Conservation (phyloP, 2,888 invertebrate genomes). For the Thecocarcelia acutangulata region DNA sequence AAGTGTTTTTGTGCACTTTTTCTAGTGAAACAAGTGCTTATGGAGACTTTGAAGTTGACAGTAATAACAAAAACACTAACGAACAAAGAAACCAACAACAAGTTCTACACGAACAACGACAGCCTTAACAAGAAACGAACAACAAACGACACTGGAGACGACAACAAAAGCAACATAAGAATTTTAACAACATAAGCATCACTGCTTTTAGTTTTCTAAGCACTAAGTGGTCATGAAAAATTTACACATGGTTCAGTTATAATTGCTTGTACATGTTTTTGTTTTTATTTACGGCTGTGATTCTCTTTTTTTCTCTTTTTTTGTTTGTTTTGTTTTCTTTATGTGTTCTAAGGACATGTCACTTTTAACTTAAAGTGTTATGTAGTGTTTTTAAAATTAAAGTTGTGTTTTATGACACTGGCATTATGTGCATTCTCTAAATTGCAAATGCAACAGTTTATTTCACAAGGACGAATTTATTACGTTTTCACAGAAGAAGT, state of each 20-base stretch:
- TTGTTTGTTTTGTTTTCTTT: too few relatives aligned
- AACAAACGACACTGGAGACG: not conserved
- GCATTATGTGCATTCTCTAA: constrained; percentile 1
- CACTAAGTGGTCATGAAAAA: constrained; percentile 65
- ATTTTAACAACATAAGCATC: constrained; percentile 35
- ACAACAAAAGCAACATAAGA: constrained; percentile 30
- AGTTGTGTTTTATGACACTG: constrained; percentile 42
- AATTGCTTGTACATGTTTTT: constrained; percentile 64
- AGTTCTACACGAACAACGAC: constrained; percentile 1
- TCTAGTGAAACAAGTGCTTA: constrained; percentile 39
- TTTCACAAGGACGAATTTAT: constrained; percentile 13
- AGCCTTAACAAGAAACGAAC: constrained; percentile 14
- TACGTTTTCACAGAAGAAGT: too few relatives aligned
- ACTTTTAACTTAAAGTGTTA: constrained; percentile 45
- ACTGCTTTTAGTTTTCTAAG: constrained; percentile 40
- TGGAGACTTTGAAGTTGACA: constrained; percentile 63
- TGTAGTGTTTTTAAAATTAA: constrained; percentile 46
- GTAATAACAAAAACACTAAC: constrained; percentile 62
- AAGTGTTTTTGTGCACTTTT: constrained; percentile 17
- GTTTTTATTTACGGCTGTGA: constrained; percentile 39
- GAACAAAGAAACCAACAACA: constrained; percentile 43
- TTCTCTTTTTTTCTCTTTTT: too few relatives aligned
- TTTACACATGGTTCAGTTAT: constrained; percentile 64
- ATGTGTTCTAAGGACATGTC: constrained; percentile 38
- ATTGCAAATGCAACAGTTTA: constrained; percentile 49